Base-by-base conservation (phyloP, 2,888 invertebrate species). In the Hypena proboscidalis region DNA sequence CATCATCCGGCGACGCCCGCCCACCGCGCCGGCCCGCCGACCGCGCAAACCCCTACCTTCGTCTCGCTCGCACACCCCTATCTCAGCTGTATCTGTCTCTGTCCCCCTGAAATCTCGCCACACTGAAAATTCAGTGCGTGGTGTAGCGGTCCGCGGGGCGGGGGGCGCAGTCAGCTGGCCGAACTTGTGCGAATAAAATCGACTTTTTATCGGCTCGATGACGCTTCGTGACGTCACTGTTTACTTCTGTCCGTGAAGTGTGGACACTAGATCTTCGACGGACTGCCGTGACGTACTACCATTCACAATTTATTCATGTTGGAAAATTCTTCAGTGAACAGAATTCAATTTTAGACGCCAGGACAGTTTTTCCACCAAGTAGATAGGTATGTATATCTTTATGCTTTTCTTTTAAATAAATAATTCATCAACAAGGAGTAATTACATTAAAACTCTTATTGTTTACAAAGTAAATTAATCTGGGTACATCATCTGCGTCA, bases 1-100 rank as follows among this genome's bases (percentile, higher is more conserved):
- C 93, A 93, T 94, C 93, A 93, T 93, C 92, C 80, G 80, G 77
- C 76, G 77, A 61, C 80, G 82, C 86, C 88, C 89, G 87, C 90
- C 92, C 91, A 91, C 89, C 82, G 86, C 83, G 85, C 79, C 77
- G 77, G 59, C 60, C 45, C 61, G 57, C 58, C 70, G 67, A 69
- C 56, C 74, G 70, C 70, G 70, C 70, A 67, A 76, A 65, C 68
- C 64, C 64, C 58, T 81, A 77, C 62, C 48, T 36, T 63, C 64
- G 60, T 83, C 87, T 70, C 83, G 25, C 68, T 87, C 80, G 42
- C 72, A 42, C 80, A 1, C 43, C 5, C 30, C 1, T 5, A 3
- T 4, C 10, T 20, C 3, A 23, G 34, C 55, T 65, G 59, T 40
- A 50, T 41, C 75, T 63, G 50, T 83, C 83, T 64, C 77, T 38